Base-by-base conservation (phyloP, 2,797 vertebrate genomes). In the Premnoplex brunnescens region DNA sequence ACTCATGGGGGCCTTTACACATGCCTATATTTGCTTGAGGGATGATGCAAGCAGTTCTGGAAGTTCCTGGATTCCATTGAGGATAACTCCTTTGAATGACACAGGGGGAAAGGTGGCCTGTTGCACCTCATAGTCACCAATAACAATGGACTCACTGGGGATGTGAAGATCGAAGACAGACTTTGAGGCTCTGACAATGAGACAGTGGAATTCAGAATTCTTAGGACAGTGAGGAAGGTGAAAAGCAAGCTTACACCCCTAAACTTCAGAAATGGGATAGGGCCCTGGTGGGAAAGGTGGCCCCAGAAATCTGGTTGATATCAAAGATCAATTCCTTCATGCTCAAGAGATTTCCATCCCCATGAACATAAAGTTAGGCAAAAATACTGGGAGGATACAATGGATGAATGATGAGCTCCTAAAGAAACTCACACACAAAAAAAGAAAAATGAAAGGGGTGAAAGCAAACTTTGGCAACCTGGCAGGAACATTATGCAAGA, bases 51-150 rank as follows among this genome's bases (percentile, higher is more conserved):
- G 8, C 9, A 60, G 60, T 28, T 10, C 16, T 34, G 16, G 7
- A 71, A 9, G 14, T n/a, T 87, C 12, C 27, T 59, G 34, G 32
- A 49, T 4, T 48, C 39, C 17, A 13, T 5, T 66, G 32, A 34
- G 24, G 8, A 19, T 36, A 66, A 39, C 11, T 44, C 14, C 14
- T 41, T 12, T 22, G 85, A 64, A 55, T 34, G n/a, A 34, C 16
- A 52, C 8, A 36, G 0, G 1, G 51, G 13, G 7, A 43, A 32
- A 66, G 4, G 14, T 27, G 2, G 2, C 63, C n/a, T 76, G 7
- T 49, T 79, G 19, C 22, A 74, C 6, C 22, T 74, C 22, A 24
- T 48, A 77, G 34, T 44, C 17, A 58, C 14, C 14, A 73, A 34
- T 6, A 64, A 51, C 5, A 27, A 19, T 66, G 11, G 12, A 24